A percentile compares a stretch with the other conserved stretches of the same genome.
These are phyloP conservation scores for Nematostella vectensis DNA, from an alignment of 92 coral and sea anemone genomes.

Conservation along the genomic window DNA sequence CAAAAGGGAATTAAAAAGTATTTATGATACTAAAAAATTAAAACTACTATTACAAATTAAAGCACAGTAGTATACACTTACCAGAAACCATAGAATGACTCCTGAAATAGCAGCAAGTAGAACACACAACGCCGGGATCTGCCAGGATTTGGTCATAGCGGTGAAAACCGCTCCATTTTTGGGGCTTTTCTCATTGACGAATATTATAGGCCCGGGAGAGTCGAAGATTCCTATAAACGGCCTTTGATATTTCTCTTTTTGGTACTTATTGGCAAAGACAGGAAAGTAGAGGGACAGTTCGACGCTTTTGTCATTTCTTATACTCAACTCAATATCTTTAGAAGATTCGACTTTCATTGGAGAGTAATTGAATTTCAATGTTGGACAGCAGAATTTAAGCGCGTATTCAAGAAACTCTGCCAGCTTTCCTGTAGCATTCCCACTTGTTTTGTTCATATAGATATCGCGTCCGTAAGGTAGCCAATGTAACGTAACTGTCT, in stretches of 20 bases:
- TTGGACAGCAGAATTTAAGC: conserved; percentile 15
- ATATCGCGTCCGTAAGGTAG: conserved; percentile 15
- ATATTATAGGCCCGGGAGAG: conserved; percentile 22
- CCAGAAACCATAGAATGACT: conserved; percentile 30
- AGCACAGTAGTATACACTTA: no score
- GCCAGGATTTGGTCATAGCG: conserved; percentile 27
- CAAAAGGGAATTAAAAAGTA: no score
- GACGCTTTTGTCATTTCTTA: conserved; percentile 12
- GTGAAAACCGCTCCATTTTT: conserved; percentile 25
- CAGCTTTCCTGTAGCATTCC: conserved; percentile 6
- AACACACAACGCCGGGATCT: conserved; percentile 23
- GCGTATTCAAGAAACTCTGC: conserved; percentile 3
- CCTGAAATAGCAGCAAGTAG: conserved; percentile 31
- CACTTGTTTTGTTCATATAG: background rate
- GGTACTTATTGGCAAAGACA: conserved; percentile 33
- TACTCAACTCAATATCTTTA: conserved; percentile 20
- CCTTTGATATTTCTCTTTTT: conserved; percentile 31
- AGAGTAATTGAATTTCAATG: conserved; percentile 11
- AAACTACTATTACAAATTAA: no score
- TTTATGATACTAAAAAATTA: no score
- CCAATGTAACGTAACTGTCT: conserved; percentile 16
- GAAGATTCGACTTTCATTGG: conserved; percentile 26
- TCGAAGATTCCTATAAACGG: conserved; percentile 32
- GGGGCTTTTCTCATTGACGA: conserved; percentile 6
- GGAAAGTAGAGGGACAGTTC: conserved; percentile 28